A percentile compares a stretch with the other conserved stretches of the same genome.
These are phyloP conservation scores for Leguminivora glycinivorella DNA, from an alignment of 1,140 invertebrate species.

Conservation along the genomic window DNA sequence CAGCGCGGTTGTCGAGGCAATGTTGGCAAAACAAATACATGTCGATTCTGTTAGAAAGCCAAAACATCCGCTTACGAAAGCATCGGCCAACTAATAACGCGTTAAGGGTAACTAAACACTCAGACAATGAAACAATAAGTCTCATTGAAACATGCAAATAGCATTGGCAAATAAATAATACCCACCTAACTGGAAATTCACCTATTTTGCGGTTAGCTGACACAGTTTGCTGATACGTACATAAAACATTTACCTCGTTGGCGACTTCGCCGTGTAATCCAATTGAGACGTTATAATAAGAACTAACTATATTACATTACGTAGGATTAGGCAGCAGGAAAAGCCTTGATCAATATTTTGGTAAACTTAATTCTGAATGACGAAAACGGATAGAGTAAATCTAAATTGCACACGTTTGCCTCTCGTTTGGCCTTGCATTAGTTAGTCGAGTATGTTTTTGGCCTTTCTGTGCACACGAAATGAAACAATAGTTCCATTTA, in stretches of 20 bases:
- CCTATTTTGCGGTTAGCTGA: conserved; percentile 15
- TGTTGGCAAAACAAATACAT: conserved; percentile 15
- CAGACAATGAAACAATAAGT: conserved; percentile 22
- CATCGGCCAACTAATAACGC: conserved; percentile 54
- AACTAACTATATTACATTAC: conserved; percentile 22
- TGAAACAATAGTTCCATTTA: conserved; percentile 30
- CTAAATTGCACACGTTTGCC: conserved; percentile 31
- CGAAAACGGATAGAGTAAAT: conserved; percentile 25
- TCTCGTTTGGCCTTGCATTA: conserved; percentile 46
- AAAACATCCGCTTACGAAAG: conserved; percentile 62
- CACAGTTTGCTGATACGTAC: neutral
- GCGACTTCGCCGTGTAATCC: conserved; percentile 13
- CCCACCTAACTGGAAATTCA: neutral
- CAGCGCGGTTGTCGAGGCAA: conserved; percentile 3
- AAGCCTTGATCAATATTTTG: conserved; percentile 25
- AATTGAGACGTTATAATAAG: conserved; percentile 18
- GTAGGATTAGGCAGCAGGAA: conserved; percentile 18
- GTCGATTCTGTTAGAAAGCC: conserved; percentile 41
- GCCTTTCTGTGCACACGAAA: conserved; percentile 40
- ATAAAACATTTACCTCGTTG: conserved; percentile 13
- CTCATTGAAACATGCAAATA: conserved; percentile 5
- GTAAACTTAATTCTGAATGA: conserved; percentile 19
- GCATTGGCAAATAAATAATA: conserved; percentile 5
- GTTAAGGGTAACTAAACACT: conserved; percentile 50
- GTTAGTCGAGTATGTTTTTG: conserved; percentile 34